Evolutionary conservation across 2,888 invertebrate species (phyloP), one percentile per base, ranked within the genome.

Genomic region (Alloscopus bannaensis): DNA sequence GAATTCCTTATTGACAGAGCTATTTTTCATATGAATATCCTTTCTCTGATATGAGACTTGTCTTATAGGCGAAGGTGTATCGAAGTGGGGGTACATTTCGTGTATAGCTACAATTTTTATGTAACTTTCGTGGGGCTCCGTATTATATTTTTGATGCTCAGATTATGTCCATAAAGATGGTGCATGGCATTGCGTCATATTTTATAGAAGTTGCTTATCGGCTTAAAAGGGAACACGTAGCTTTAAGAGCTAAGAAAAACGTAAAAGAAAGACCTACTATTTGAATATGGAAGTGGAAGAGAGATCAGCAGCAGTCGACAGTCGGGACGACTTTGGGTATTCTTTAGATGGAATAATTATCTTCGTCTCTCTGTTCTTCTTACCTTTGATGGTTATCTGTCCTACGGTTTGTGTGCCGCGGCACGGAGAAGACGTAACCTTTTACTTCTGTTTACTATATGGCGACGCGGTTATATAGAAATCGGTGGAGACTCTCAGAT

Each of bases 1-100:
- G 70, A 85, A 84, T 85, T 84, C 85, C 59, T 83, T 75, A 84
- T 84, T 84, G 85, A 85, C 85, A 85, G 81, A 66, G 73, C 75
- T 84, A 85, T 85, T 85, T 84, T 83, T 85, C 85, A 83, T 78
- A 52, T 47, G 28, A 55, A 75, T 59, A 57, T 69, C n/a, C n/a
- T n/a, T n/a, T n/a, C n/a, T n/a, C n/a, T 68, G 47, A n/a, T n/a
- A n/a, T n/a, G n/a, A n/a, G n/a, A n/a, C n/a, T n/a, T n/a, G n/a
- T n/a, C n/a, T n/a, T n/a, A n/a, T n/a, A n/a, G n/a, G n/a, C n/a
- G n/a, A n/a, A n/a, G 16, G 16, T 29, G 6, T 6, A 59, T 28
- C 59, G 18, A 11, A 26, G 18, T 29, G 31, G 16, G 3, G 11
- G 31, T 59, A 29, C n/a, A 29, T 29, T 29, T 31, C 18, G 24